These are phyloP conservation scores for Aphaenogaster ashmeadi DNA, from an alignment of 1,140 invertebrate genomes.

Conservation along the genomic window DNA sequence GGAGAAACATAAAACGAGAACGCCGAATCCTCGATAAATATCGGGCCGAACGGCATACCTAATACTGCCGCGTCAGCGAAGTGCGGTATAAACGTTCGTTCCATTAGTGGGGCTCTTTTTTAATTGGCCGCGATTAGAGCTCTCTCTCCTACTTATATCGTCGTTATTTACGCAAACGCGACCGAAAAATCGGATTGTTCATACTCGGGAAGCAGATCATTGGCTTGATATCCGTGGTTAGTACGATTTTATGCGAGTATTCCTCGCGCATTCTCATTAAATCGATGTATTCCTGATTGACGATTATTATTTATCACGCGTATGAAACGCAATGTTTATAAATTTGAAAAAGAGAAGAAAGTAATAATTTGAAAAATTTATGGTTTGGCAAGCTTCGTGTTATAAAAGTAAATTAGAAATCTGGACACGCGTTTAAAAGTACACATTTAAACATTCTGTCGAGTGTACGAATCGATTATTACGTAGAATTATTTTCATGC, in stretches of 20 bases:
- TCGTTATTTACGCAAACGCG: conserved; percentile 18
- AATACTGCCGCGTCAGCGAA: conserved; percentile 53
- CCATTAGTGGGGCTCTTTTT: conserved; percentile 59
- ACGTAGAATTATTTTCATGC: background rate
- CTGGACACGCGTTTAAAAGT: background rate
- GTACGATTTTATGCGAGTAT: conserved; percentile 14
- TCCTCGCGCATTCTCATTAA: background rate
- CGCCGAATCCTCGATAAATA: conserved; percentile 49
- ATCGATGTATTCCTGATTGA: conserved; percentile 7
- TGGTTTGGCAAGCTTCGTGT: background rate
- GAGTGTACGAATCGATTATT: background rate
- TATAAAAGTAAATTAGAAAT: background rate
- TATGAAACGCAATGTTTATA: background rate
- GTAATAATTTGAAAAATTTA: background rate
- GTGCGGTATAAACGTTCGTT: conserved; percentile 65
- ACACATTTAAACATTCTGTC: conserved; percentile 2
- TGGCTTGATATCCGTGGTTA: background rate
- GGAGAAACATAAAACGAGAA: conserved; percentile 50
- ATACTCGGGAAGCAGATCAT: conserved; percentile 12
- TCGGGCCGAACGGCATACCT: conserved; percentile 57
- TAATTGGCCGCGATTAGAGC: conserved; percentile 56
- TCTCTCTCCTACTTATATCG: conserved; percentile 39
- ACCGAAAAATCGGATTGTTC: conserved; percentile 33
- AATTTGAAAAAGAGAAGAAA: background rate
- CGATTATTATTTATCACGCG: background rate